Conservation (phyloP, 2,113 vertebrate genomes). For the Campylomormyrus tamandua region DNA sequence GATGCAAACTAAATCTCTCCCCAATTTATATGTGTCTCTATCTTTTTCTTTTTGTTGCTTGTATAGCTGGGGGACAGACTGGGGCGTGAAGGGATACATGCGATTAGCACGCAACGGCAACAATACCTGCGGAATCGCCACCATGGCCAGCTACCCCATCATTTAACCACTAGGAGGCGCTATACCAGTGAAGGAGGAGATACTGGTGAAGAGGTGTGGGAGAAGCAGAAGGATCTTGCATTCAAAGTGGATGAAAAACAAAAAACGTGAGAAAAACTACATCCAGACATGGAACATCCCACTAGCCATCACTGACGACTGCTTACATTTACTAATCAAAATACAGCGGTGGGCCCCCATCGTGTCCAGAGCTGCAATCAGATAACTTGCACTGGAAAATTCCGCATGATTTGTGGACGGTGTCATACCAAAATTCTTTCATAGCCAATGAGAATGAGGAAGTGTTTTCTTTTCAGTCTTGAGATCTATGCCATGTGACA, state of each 20-base stretch:
- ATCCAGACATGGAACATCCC: neutral
- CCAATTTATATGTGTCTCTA: neutral
- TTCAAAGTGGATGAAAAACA: neutral
- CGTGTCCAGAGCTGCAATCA: neutral
- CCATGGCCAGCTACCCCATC: slow-evolving; percentile 68
- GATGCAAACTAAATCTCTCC: neutral
- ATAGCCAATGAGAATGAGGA: neutral
- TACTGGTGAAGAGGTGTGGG: neutral
- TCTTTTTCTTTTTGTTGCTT: neutral
- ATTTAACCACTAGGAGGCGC: slow-evolving; percentile 50
- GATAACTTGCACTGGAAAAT: neutral
- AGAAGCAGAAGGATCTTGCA: neutral
- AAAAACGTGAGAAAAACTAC: neutral
- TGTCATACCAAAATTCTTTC: neutral
- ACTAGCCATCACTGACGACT: neutral
- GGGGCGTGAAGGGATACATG: slow-evolving; percentile 71
- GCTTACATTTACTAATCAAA: neutral
- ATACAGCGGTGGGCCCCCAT: neutral
- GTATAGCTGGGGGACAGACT: slow-evolving; percentile 64
- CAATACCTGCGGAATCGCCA: slow-evolving; percentile 69
- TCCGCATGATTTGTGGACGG: neutral
- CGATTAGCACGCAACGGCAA: slow-evolving; percentile 66
- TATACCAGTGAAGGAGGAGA: slow-evolving; percentile 3
- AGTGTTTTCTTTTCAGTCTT: neutral
- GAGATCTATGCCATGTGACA: neutral